phyloP scores from a whole-genome alignment of 2,888 invertebrate species.

The Ethmia dodecea region DNA sequence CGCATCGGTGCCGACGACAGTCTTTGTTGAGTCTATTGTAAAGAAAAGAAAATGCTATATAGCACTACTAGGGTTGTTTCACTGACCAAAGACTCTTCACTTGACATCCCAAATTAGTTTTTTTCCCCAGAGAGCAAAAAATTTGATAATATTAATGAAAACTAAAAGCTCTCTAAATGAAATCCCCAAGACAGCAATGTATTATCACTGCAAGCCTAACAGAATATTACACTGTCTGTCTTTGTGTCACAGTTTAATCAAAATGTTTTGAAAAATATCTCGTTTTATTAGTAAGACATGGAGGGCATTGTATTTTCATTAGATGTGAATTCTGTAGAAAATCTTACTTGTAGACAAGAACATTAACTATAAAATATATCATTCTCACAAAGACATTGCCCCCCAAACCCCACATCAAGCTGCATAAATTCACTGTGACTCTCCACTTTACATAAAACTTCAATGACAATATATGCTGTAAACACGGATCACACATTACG shows the following conservation, averaged over 20 bases:
- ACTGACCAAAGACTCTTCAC: constrained; percentile 69
- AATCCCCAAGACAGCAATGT: constrained; percentile 49
- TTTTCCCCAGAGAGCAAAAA: constrained; percentile 56
- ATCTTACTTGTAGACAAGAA: constrained; percentile 26
- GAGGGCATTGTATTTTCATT: constrained; percentile 4
- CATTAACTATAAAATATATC: constrained; percentile 40
- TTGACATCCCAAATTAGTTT: constrained; percentile 57
- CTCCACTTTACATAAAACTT: constrained; percentile 34
- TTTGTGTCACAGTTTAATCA: constrained; percentile 51
- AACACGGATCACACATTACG: too few species aligned
- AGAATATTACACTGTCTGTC: constrained; percentile 54
- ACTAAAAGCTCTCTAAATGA: constrained; percentile 43
- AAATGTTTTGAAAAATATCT: constrained; percentile 10
- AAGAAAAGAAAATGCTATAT: too few species aligned
- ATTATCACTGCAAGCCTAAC: constrained; percentile 57
- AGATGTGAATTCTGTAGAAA: constrained; percentile 15
- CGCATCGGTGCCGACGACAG: too few species aligned
- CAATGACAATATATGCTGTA: constrained; percentile 16
- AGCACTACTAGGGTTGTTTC: too few species aligned
- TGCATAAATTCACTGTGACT: constrained; percentile 33
- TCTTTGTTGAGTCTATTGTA: too few species aligned
- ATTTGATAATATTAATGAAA: constrained; percentile 31
- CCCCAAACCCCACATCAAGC: constrained; percentile 20
- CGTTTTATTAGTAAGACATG: constrained; percentile 23
- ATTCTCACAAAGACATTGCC: constrained; percentile 27